Evolutionary conservation across 2,888 invertebrate species (phyloP).

Genomic region (Himalopsyche japonica): DNA sequence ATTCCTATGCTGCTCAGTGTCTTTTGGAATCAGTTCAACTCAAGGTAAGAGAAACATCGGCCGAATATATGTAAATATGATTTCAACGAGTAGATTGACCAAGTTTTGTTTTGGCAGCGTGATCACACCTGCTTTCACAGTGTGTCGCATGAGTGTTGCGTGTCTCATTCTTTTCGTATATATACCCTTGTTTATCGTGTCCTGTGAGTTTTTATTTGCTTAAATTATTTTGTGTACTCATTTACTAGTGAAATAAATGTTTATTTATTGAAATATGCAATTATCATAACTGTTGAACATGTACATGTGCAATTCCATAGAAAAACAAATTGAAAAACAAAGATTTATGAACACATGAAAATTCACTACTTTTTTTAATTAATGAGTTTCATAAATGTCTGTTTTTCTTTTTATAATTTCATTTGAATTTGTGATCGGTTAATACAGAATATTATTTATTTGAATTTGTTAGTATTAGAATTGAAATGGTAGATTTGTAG

Average conservation of each 20-base stretch:
- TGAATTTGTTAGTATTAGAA: neutral
- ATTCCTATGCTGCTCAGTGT: conserved; percentile 88
- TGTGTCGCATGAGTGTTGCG: conserved; percentile 47
- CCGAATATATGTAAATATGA: conserved; percentile 5
- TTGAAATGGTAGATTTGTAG: neutral
- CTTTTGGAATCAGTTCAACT: conserved; percentile 99
- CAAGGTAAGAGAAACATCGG: conserved; percentile 79
- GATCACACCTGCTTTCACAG: conserved; percentile 43
- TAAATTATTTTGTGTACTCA: conserved; percentile 44
- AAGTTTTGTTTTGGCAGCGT: conserved; percentile 14
- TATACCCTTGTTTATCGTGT: conserved; percentile 59
- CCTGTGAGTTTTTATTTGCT: conserved; percentile 68
- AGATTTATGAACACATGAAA: neutral
- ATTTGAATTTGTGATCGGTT: neutral
- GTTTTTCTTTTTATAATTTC: neutral
- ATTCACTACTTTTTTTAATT: neutral
- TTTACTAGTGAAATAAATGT: conserved; percentile 44
- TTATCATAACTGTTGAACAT: neutral
- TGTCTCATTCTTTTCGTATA: conserved; percentile 52
- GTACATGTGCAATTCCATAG: neutral
- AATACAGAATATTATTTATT: neutral
- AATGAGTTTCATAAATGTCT: neutral
- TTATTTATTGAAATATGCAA: neutral
- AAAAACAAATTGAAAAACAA: neutral
- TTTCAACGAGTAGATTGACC: conserved; percentile 9